Evolutionary conservation across 2,888 invertebrate genomes (phyloP).

Genomic region (Stictocephala bisonia): DNA sequence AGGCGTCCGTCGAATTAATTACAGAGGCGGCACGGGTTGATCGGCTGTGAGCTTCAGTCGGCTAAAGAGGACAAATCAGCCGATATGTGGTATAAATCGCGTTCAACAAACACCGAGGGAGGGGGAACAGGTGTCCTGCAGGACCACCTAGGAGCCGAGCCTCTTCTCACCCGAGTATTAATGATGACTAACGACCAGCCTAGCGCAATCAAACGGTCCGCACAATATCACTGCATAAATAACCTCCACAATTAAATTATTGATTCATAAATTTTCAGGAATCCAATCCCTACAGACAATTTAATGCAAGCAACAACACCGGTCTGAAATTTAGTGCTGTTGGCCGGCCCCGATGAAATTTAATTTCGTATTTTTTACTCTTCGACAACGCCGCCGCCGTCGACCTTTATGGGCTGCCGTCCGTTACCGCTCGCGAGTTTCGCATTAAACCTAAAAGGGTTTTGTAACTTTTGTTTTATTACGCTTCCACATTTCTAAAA

Average conservation of each 20-base stretch:
- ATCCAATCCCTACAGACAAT: conserved; percentile 40
- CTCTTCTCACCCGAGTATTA: conserved; percentile 47
- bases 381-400: background rate
- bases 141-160: conserved; percentile 38
- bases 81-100: conserved; percentile 20
- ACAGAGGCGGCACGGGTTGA: too few relatives aligned
- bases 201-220: conserved; percentile 37
- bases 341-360: conserved; percentile 2
- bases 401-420: too few relatives aligned
- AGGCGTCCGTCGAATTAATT: too few relatives aligned
- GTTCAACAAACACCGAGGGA: background rate
- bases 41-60: too few relatives aligned
- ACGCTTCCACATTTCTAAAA: too few relatives aligned
- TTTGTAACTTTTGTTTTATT: too few relatives aligned
- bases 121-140: conserved; percentile 30
- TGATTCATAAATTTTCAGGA: conserved; percentile 38
- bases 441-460: too few relatives aligned
- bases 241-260: conserved; percentile 38
- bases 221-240: conserved; percentile 38
- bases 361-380: conserved; percentile 8
- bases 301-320: conserved; percentile 36
- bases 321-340: conserved; percentile 5
- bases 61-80: conserved; percentile 17
- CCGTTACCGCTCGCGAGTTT: too few relatives aligned
- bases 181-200: conserved; percentile 43